phyloP scores from a whole-genome alignment of 2,888 invertebrate genomes.

The Eupeodes latifasciatus region DNA sequence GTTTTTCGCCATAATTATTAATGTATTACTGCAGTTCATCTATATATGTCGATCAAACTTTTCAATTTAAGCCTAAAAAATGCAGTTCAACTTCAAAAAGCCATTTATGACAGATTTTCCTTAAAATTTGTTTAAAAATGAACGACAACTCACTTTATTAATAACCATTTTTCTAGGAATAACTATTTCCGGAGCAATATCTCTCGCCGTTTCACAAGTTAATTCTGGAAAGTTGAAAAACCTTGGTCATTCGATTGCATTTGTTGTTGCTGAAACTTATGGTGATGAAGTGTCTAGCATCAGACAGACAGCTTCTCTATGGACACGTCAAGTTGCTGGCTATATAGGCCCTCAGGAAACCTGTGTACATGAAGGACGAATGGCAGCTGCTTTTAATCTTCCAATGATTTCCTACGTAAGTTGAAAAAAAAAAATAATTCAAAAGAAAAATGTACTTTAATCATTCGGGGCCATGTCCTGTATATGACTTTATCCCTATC shows the following conservation, averaged over 20 bases:
- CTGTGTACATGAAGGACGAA: slow-evolving; percentile 95
- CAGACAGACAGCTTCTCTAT: slow-evolving; percentile 91
- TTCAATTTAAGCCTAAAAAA: too few species aligned
- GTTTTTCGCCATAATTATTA: too few species aligned
- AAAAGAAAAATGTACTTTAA: slow-evolving; percentile 23
- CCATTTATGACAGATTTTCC: too few species aligned
- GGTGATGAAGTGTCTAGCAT: slow-evolving; percentile 95
- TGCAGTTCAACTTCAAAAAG: too few species aligned
- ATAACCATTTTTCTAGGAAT: slow-evolving; percentile 82
- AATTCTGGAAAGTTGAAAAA: slow-evolving; percentile 86
- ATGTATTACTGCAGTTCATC: too few species aligned
- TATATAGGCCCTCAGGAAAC: slow-evolving; percentile 94
- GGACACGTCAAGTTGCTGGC: slow-evolving; percentile 93
- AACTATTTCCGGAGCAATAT: slow-evolving; percentile 92
- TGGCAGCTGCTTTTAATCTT: slow-evolving; percentile 96
- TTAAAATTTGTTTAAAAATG: too few species aligned
- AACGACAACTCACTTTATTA: too few species aligned
- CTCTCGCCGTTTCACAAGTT: slow-evolving; percentile 93
- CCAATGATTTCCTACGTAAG: slow-evolving; percentile 98
- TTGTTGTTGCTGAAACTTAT: slow-evolving; percentile 94
- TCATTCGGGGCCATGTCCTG: not conserved
- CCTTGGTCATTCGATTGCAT: slow-evolving; percentile 90
- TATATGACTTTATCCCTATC: not conserved
- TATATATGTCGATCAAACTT: too few species aligned
- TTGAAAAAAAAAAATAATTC: slow-evolving; percentile 78